These are phyloP conservation scores for Xenops minutus DNA, from an alignment of 2,797 vertebrate genomes.

Conservation along the genomic window DNA sequence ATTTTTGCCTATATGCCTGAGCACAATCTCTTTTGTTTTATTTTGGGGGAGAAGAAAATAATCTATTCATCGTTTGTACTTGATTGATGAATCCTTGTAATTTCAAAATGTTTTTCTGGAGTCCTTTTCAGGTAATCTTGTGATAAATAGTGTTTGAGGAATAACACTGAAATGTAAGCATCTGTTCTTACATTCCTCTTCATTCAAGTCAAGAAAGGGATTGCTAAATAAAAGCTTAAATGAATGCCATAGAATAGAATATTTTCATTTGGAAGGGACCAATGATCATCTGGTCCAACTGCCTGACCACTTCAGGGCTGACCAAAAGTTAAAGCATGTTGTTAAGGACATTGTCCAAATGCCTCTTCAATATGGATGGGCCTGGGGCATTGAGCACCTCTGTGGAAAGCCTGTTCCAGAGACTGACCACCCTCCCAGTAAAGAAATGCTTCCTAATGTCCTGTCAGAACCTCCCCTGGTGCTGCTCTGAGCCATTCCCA, in stretches of 20 bases:
- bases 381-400: no score
- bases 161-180: background rate
- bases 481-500: background rate
- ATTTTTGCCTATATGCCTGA: background rate
- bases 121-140: background rate
- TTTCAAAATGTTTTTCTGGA: background rate
- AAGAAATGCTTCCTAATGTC: background rate
- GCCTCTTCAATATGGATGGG: no score
- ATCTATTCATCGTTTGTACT: background rate
- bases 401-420: no score
- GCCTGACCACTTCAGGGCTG: no score
- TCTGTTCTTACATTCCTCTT: background rate
- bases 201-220: background rate
- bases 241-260: background rate
- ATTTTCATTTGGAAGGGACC: no score
- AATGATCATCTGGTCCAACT: no score
- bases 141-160: background rate
- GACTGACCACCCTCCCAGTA: no score
- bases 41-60: background rate
- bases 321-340: no score
- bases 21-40: background rate
- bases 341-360: no score
- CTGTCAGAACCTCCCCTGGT: background rate
- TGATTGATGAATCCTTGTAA: background rate
- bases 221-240: background rate